Evolutionary conservation across 2,113 vertebrate species (phyloP), one percentile per base, ranked within the genome.

Genomic region (Mormyrus iriodes): DNA sequence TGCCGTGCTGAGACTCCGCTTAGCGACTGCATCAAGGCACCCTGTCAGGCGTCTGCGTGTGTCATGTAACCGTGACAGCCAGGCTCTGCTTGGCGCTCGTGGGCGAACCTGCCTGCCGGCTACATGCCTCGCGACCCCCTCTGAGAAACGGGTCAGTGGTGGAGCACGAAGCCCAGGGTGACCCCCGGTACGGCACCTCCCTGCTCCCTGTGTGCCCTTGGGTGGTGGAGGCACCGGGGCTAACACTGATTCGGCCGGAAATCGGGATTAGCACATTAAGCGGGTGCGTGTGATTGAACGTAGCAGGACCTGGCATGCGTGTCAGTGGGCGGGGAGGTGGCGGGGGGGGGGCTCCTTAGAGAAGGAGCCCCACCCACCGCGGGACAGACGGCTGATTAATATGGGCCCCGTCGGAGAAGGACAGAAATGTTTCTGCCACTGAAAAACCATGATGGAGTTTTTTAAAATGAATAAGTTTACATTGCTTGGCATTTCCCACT

Each of bases 181-280:
- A 31, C 24, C 83, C 42, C 44, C 10, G 24, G 46, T 48, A 8
- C 42, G 9, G 35, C 73, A 88, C 13, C 58, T 90, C 73, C 39
- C 55, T 90, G 90, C 92, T 49, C 91, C 90, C 88, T 27, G 76
- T 91, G 90, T 90, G 6, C 31, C 31, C 69, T 35, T 35, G 9
- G 31, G 31, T 58, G 55, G 31, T 7, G 15, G 31, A 39, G 27
- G 27, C 1, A 35, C 65, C 27, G 3, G 65, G 65, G 65, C 65
- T 73, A 31, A 35, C 3, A 9, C 85, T 90, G 91, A 91, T 85
- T 89, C 0, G 2, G 89, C 83, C 52, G 73, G 93, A 94, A 94
- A 95, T 96, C 93, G 95, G 90, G 91, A 94, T 93, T 91, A 91
- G 89, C 90, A 91, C 88, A 90, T 89, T 92, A 90, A 89, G 90